Conservation (phyloP, 2,113 vertebrate genomes). For the Platysternon megacephalum region DNA sequence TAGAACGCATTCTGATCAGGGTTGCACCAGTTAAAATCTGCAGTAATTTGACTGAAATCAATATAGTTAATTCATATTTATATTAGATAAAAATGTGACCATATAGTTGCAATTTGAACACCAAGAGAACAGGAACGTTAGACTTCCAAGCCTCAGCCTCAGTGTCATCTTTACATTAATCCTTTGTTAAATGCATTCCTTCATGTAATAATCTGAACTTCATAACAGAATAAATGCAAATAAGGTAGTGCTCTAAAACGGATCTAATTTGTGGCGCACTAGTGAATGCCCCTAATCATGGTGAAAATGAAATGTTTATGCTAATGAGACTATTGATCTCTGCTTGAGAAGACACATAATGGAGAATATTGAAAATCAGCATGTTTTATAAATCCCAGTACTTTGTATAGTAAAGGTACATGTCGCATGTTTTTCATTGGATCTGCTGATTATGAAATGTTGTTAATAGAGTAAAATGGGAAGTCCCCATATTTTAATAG, state of each 20-base stretch:
- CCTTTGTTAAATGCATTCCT: neutral
- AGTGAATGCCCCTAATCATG: neutral
- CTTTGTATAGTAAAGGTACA: neutral
- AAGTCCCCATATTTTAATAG: neutral
- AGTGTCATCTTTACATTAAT: neutral
- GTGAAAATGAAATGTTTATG: neutral
- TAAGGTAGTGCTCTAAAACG: neutral
- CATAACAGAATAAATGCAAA: neutral
- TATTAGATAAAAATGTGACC: neutral
- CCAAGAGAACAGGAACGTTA: neutral
- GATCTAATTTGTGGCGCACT: neutral
- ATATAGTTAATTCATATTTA: neutral
- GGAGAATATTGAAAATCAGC: neutral
- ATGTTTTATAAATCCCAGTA: neutral
- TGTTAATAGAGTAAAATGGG: neutral
- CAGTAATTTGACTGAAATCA: neutral
- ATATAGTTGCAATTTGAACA: neutral
- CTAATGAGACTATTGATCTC: neutral
- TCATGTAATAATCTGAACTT: rapidly evolving
- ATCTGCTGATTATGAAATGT: neutral
- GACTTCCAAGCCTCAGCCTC: neutral
- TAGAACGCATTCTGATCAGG: neutral
- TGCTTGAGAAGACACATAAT: neutral
- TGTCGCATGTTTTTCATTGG: neutral
- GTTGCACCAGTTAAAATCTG: neutral